Evolutionary conservation across 1,140 invertebrate genomes (phyloP), one percentile per base, ranked within the genome.

Genomic region (Drosophila lini): DNA sequence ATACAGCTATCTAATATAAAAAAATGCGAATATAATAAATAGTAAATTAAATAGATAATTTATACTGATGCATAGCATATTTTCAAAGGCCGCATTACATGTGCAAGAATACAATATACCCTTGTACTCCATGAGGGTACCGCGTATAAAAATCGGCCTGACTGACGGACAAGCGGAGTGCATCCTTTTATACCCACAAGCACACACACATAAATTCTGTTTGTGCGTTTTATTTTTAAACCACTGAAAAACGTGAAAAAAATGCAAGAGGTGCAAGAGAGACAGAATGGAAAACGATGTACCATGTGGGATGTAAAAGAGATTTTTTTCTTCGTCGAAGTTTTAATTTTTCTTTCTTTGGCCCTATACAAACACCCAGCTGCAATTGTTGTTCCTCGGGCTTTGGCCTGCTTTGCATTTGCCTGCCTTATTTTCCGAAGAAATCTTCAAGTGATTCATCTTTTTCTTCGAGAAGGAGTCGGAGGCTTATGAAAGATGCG

Each of bases 181-280:
- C 73, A 75, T 75, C 73, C 73, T 75, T 75, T 75, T 75, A 75
- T 65, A 74, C 48, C 10, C 64, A 56, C 41, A 76, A 40, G 55
- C 67, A 16, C 44, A 64, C 52, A 45, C 61, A 65, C 71, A 75
- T 65, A 28, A 65, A 65, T 52, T 52, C 60, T 58, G 73, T 45
- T 56, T 52, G 71, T 75, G 73, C 52, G 74, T 57, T 75, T 75
- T 75, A 75, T 75, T 75, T 75, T 58, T 75, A 75, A 64, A 50
- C 52, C 52, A 57, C 36, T 65, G 71, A 50, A 56, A 42, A 74
- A 64, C 45, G 52, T 71, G 16, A 70, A 77, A 69, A 44, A 74
- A 64, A 76, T 32, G 34, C 47, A 69, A 41, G 16, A 36, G 16
- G 62, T 48, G 59, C 25, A 28, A 50, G 59, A 31, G 42, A 57